Percentiles rank a stretch among this genome's conserved stretches.
Evolutionary conservation across 2,113 vertebrate species (phyloP).

Genomic region (Sialia sialis): DNA sequence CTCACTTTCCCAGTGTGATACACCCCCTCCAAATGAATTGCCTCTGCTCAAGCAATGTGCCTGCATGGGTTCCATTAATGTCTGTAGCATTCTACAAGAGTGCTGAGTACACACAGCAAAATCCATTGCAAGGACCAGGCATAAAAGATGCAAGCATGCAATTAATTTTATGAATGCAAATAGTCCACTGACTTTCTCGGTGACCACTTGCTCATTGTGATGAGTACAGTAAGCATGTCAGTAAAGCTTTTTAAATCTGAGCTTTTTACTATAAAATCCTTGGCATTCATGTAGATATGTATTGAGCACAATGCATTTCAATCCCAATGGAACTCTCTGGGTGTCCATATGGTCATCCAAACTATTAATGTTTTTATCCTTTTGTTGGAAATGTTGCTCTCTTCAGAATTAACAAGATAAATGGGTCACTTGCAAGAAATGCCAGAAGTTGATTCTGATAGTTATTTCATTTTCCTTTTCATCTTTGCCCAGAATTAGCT

Average conservation of each 20-base stretch:
- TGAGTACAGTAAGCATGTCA: neutral
- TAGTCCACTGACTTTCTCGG: neutral
- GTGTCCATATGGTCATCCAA: neutral
- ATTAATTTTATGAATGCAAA: neutral
- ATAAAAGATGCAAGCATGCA: neutral
- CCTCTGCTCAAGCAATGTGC: neutral
- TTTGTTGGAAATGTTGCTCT: neutral
- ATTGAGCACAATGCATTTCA: neutral
- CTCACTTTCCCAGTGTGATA: neutral
- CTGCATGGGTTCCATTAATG: neutral
- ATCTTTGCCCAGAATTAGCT: slow-evolving; percentile 5
- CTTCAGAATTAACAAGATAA: slow-evolving; percentile 30
- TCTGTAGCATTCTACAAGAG: neutral
- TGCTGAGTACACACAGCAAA: neutral
- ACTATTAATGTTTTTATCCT: slow-evolving; percentile 25
- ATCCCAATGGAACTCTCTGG: neutral
- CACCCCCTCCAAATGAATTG: neutral
- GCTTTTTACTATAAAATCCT: neutral
- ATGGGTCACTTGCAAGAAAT: slow-evolving; percentile 1
- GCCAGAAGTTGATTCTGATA: neutral
- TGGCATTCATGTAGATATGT: neutral
- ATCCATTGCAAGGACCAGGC: neutral
- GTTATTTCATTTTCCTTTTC: slow-evolving; percentile 22
- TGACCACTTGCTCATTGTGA: neutral
- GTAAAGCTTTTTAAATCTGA: neutral